Conservation (phyloP, 2,888 invertebrate species). For the Papilio demoleus region DNA sequence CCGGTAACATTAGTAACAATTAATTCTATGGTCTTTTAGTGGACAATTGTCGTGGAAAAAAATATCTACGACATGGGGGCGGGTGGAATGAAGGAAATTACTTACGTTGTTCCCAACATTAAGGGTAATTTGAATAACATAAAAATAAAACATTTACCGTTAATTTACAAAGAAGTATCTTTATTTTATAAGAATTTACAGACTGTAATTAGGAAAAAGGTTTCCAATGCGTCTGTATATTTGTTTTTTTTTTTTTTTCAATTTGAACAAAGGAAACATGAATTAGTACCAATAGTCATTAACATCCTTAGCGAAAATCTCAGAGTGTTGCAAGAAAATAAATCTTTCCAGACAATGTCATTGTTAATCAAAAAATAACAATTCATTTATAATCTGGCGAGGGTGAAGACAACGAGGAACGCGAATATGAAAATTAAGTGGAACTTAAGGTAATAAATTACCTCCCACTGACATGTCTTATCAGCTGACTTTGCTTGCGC, state of each 20-base stretch:
- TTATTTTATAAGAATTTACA: too few species aligned
- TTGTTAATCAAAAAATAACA: constrained; percentile 35
- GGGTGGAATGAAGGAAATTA: constrained; percentile 44
- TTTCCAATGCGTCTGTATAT: too few species aligned
- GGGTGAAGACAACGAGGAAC: constrained; percentile 39
- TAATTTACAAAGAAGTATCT: too few species aligned
- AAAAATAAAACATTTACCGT: neutral
- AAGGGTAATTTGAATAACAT: constrained; percentile 1
- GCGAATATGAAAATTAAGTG: constrained; percentile 44
- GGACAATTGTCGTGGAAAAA: constrained; percentile 78
- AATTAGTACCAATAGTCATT: too few species aligned
- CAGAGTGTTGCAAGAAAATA: neutral
- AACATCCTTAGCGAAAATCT: too few species aligned
- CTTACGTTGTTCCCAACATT: constrained; percentile 15
- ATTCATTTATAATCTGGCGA: constrained; percentile 33
- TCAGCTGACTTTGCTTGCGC: constrained; percentile 26
- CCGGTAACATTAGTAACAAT: constrained; percentile 71
- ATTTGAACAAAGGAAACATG: too few species aligned
- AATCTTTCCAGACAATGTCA: constrained; percentile 13
- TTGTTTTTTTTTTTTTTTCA: too few species aligned
- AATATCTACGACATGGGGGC: constrained; percentile 61
- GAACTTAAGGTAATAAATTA: constrained; percentile 45
- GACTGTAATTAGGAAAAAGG: too few species aligned
- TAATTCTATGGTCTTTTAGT: constrained; percentile 75
- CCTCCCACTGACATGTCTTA: constrained; percentile 37